phyloP scores from a whole-genome alignment of 2,113 vertebrate genomes.

The Cathartes aura region DNA sequence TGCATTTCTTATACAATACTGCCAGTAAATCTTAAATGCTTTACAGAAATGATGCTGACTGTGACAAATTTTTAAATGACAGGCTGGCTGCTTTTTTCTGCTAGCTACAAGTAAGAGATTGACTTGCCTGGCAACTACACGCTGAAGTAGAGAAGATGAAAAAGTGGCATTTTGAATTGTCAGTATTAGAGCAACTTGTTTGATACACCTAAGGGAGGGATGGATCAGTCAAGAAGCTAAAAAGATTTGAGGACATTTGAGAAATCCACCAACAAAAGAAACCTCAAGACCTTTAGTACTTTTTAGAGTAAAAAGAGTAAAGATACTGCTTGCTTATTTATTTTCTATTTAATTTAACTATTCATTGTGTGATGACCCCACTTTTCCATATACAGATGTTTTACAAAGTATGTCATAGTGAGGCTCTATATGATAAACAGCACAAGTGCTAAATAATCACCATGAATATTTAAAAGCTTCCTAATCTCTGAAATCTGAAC shows the following conservation, averaged over 20 bases:
- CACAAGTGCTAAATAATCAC: slow-evolving; percentile 16
- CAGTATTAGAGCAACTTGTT: background rate
- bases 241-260: background rate
- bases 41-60: background rate
- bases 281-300: background rate
- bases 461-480: background rate
- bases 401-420: background rate
- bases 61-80: background rate
- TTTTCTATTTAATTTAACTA: background rate
- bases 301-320: background rate
- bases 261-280: background rate
- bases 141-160: background rate
- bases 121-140: background rate
- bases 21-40: background rate
- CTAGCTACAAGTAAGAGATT: background rate
- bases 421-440: background rate
- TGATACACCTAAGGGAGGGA: background rate
- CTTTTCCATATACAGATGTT: background rate
- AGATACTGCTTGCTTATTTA: background rate
- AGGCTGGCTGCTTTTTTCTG: background rate
- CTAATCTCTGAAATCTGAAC: background rate
- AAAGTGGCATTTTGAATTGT: background rate
- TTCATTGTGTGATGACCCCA: background rate
- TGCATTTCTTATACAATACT: background rate
- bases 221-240: background rate